A percentile compares a stretch with the other conserved stretches of the same genome.
Conservation (phyloP, 2,888 invertebrate genomes). For the Lasioglossum vierecki region DNA sequence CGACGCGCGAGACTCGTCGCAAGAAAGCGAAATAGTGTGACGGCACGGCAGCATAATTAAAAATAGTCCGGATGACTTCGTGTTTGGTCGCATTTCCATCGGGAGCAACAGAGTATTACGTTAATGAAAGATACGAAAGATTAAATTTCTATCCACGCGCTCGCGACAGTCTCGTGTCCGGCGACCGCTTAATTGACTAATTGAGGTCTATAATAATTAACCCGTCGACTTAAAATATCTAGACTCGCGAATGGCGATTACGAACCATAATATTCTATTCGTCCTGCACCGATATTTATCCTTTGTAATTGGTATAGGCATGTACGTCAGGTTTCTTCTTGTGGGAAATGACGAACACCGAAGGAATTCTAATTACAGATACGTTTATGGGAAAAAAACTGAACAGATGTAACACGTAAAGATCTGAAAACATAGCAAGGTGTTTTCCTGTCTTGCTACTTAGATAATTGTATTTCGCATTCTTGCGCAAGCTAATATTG, state of each 20-base stretch:
- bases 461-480: neutral
- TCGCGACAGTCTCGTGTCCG: neutral
- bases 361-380: neutral
- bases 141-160: neutral
- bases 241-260: neutral
- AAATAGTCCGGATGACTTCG: conserved; percentile 1
- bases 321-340: neutral
- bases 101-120: neutral
- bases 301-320: neutral
- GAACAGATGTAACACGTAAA: neutral
- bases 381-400: neutral
- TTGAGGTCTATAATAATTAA: conserved; percentile 2
- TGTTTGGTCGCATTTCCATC: neutral
- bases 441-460: neutral
- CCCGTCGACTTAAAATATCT: neutral
- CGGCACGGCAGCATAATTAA: neutral
- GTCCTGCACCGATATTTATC: neutral
- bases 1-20: neutral
- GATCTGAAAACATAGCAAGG: neutral
- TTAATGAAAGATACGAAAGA: neutral
- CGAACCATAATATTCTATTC: neutral
- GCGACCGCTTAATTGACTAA: neutral
- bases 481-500: neutral
- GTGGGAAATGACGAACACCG: neutral
- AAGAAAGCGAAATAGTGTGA: neutral